Conservation (phyloP, 2,888 invertebrate genomes). For the Caprella mutica region DNA sequence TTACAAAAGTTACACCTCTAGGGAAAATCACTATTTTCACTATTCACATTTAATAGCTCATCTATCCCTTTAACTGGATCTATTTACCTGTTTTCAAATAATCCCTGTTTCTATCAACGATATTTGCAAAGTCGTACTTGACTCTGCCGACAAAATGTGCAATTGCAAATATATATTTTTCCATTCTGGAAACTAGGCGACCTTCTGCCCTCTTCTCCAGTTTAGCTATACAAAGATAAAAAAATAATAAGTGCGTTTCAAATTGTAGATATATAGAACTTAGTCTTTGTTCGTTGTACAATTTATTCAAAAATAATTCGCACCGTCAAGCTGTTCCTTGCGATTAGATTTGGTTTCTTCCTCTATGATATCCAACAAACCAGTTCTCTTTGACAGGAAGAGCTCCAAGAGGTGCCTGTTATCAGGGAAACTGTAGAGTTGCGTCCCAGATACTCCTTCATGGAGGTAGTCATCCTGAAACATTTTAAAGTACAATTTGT, state of each 20-base stretch:
- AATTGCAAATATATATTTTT: constrained; percentile 58
- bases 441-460: constrained; percentile 58
- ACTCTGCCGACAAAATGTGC: constrained; percentile 85
- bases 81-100: constrained; percentile 17
- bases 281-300: no score
- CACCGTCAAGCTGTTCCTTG: background rate
- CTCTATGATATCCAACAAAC: constrained; percentile 72
- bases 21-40: no score
- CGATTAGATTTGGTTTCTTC: constrained; percentile 43
- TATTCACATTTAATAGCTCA: no score
- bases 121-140: constrained; percentile 64
- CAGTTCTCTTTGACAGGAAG: constrained; percentile 68
- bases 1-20: no score
- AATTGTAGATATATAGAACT: no score
- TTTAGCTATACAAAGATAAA: no score
- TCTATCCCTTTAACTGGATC: no score
- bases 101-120: constrained; percentile 74
- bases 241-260: no score
- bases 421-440: constrained; percentile 66
- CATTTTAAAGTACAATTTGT: no score
- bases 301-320: no score
- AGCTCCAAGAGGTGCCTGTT: constrained; percentile 80
- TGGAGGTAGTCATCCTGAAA: constrained; percentile 56
- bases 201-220: background rate
- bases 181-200: constrained; percentile 35